Conservation (phyloP, 1,140 invertebrate genomes). For the Anastrepha obliqua region DNA sequence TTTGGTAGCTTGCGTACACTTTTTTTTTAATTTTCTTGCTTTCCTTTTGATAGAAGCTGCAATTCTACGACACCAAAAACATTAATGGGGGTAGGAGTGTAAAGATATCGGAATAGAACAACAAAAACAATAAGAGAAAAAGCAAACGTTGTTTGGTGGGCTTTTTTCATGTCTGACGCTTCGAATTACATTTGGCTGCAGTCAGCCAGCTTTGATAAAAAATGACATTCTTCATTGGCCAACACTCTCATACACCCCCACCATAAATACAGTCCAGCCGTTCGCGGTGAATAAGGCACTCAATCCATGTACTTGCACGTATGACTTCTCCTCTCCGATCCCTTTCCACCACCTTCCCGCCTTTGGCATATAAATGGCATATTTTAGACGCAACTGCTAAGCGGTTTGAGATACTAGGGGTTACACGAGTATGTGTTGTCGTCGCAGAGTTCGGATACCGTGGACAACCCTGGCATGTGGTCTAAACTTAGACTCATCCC, state of each 20-base stretch:
- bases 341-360: background rate
- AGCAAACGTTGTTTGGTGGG: conserved; percentile 14
- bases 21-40: background rate
- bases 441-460: background rate
- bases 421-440: background rate
- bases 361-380: background rate
- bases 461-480: background rate
- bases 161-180: conserved; percentile 30
- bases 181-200: conserved; percentile 51
- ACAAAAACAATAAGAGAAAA: background rate
- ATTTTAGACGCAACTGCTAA: conserved; percentile 41
- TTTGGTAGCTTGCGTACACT: background rate
- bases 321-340: background rate
- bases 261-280: background rate
- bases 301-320: background rate
- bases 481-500: background rate
- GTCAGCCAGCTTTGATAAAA: conserved; percentile 31
- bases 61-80: background rate
- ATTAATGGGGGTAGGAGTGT: background rate
- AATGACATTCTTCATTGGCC: background rate
- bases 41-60: conserved; percentile 11
- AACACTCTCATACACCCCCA: background rate
- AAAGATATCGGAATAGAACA: background rate
- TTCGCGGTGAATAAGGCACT: background rate
- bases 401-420: background rate